Evolutionary conservation across 2,797 vertebrate species (phyloP).

Genomic region (Lutjanus argentimaculatus): DNA sequence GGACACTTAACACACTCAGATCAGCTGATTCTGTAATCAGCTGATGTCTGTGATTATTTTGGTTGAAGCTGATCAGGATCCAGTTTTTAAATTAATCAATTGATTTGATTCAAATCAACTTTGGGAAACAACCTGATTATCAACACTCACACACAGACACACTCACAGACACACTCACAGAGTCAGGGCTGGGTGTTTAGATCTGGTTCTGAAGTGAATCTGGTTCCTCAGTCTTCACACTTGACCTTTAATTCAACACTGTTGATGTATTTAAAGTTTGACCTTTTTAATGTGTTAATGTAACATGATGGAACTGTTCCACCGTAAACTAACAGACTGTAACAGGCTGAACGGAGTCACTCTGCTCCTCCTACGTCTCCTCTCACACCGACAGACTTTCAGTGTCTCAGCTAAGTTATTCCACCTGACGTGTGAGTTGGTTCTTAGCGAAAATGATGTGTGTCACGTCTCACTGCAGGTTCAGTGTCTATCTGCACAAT

Average conservation of each 20-base stretch:
- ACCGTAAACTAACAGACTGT: too few relatives aligned
- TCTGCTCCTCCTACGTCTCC: too few relatives aligned
- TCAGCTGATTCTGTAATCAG: neutral
- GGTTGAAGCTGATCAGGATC: conserved; percentile 9
- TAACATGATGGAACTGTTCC: too few relatives aligned
- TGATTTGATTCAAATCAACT: neutral
- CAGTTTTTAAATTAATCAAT: neutral
- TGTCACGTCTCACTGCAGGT: too few relatives aligned
- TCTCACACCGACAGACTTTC: too few relatives aligned
- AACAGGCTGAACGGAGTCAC: too few relatives aligned
- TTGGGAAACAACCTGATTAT: conserved; percentile 5
- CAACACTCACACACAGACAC: neutral
- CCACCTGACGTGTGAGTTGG: too few relatives aligned
- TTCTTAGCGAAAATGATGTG: too few relatives aligned
- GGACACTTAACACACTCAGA: conserved; percentile 18
- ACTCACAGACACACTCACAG: conserved; percentile 1
- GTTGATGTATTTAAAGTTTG: neutral
- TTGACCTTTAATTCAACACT: neutral
- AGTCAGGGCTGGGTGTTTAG: neutral
- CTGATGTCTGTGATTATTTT: neutral
- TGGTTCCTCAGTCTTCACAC: neutral
- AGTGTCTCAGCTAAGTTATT: too few relatives aligned
- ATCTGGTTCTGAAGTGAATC: conserved; percentile 19
- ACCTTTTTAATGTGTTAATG: neutral
- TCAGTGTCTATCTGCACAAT: too few relatives aligned